Evolutionary conservation across 2,113 vertebrate species (phyloP).

Genomic region (Bujurquina vittata): DNA sequence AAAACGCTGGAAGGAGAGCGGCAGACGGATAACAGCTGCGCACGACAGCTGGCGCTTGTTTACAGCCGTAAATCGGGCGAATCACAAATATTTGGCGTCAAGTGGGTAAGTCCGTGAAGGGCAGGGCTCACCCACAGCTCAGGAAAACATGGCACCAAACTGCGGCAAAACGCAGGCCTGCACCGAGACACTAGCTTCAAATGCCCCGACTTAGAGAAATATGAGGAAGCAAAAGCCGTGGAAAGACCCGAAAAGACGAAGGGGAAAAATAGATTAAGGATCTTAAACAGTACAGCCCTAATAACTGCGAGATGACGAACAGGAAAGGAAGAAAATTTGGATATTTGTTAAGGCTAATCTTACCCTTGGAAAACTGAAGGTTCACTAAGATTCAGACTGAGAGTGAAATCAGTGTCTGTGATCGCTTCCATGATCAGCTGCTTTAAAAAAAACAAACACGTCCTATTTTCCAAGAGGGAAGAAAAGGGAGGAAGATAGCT

Average conservation of each 20-base stretch:
- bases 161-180: not conserved
- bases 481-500: not conserved
- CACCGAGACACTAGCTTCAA: not conserved
- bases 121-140: rapidly evolving
- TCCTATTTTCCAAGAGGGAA: not conserved
- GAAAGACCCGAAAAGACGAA: not conserved
- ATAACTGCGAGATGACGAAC: no score
- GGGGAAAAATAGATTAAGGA: rapidly evolving
- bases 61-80: not conserved
- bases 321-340: rapidly evolving
- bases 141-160: rapidly evolving
- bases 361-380: not conserved
- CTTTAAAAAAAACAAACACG: not conserved
- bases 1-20: not conserved
- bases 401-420: not conserved
- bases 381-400: not conserved
- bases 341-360: not conserved
- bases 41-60: not conserved
- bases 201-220: not conserved
- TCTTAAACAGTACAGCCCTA: not conserved
- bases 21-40: not conserved
- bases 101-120: not conserved
- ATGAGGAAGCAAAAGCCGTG: not conserved
- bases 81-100: not conserved
- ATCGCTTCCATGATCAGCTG: not conserved